Percentiles rank a stretch among this genome's conserved stretches.
Evolutionary conservation across 2,113 vertebrate genomes (phyloP).

Genomic region (Prunella fulvescens): DNA sequence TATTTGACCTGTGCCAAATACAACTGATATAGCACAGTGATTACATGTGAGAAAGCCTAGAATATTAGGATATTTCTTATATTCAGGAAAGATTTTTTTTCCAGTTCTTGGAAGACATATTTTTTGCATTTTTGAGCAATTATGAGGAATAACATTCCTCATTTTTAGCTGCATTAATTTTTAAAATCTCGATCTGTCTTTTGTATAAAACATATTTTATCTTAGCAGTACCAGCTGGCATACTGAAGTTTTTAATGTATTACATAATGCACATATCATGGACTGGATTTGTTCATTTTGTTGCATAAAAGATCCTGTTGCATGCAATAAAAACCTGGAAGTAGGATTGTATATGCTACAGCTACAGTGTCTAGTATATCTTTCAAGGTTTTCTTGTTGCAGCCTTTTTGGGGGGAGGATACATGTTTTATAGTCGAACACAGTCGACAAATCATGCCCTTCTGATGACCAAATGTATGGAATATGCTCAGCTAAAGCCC

Average conservation of each 20-base stretch:
- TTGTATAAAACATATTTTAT: not conserved
- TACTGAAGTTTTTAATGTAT: not conserved
- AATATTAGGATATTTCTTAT: not conserved
- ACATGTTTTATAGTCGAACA: not conserved
- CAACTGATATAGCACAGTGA: not conserved
- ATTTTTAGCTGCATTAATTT: not conserved
- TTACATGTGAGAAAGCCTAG: not conserved
- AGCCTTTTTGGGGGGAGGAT: not conserved
- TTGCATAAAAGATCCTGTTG: not conserved
- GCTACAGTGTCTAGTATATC: not conserved
- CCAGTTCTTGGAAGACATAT: not conserved
- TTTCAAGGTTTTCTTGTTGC: not conserved
- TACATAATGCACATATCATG: not conserved
- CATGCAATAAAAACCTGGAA: not conserved
- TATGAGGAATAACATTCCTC: not conserved
- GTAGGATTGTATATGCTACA: not conserved
- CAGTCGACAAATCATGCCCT: not conserved
- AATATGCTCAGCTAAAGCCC: not conserved
- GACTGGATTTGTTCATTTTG: not conserved
- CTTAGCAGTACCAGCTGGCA: not conserved
- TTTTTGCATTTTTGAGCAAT: not conserved
- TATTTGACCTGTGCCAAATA: not conserved
- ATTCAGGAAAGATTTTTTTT: not conserved
- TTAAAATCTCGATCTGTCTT: not conserved
- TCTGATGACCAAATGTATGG: not conserved